Percentiles rank a stretch among this genome's conserved stretches.
Evolutionary conservation across 2,888 invertebrate species (phyloP).

Genomic region (Volucella bombylans): DNA sequence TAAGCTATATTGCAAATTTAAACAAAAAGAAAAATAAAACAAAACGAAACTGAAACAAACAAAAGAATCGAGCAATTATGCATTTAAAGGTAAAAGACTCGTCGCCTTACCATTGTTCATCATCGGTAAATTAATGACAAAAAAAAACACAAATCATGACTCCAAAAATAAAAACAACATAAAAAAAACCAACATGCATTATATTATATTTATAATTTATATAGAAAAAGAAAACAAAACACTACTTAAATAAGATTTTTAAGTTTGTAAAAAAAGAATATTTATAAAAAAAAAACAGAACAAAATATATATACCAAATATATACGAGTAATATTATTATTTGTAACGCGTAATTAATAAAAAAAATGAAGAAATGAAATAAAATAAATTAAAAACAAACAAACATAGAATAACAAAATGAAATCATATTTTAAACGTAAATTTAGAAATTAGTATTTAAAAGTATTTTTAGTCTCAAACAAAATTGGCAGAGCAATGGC

Average conservation of each 20-base stretch:
- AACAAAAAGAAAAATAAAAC: conserved; percentile 37
- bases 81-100: conserved; percentile 51
- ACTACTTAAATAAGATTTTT: conserved; percentile 59
- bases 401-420: conserved; percentile 27
- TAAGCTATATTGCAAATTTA: conserved; percentile 60
- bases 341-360: conserved; percentile 58
- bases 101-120: conserved; percentile 51
- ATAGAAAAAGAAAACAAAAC: conserved; percentile 28
- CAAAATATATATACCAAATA: conserved; percentile 40
- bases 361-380: conserved; percentile 32
- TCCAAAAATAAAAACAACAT: conserved; percentile 44
- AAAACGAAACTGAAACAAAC: too few species aligned
- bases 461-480: conserved; percentile 63
- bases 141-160: conserved; percentile 24
- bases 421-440: conserved; percentile 54
- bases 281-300: conserved; percentile 48
- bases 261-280: conserved; percentile 69
- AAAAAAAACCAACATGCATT: conserved; percentile 41
- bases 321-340: conserved; percentile 61
- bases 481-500: conserved; percentile 59
- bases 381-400: conserved; percentile 29
- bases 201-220: conserved; percentile 49
- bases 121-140: conserved; percentile 47
- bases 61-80: conserved; percentile 58
- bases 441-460: conserved; percentile 56